Evolutionary conservation across 2,113 vertebrate species (phyloP).

Genomic region (Cavia aperea): DNA sequence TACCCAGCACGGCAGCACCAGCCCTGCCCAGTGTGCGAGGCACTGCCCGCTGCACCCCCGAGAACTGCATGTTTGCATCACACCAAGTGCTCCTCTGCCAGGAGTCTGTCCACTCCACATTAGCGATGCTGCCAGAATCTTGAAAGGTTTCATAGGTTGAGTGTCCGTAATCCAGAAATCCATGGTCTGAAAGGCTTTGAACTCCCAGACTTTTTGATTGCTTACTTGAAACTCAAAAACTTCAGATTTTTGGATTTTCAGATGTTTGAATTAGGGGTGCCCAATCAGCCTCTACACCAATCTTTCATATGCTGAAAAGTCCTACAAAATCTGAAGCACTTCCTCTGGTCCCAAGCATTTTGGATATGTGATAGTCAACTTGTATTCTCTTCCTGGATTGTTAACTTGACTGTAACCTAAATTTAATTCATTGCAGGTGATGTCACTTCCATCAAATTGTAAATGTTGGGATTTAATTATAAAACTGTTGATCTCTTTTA

Average conservation of each 20-base stretch:
- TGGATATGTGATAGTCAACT: no score
- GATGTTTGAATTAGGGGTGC: background rate
- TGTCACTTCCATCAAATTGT: background rate
- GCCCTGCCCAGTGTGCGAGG: rapidly evolving
- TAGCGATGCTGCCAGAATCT: background rate
- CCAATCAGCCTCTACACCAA: no score
- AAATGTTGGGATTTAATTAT: background rate
- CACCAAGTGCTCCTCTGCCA: background rate
- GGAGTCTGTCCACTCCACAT: no score
- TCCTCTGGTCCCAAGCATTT: background rate
- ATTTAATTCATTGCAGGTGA: background rate
- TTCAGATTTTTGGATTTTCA: background rate
- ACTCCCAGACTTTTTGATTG: background rate
- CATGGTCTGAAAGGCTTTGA: background rate
- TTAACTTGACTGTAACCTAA: background rate
- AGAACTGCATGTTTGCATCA: background rate
- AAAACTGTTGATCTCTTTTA: background rate
- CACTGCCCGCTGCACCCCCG: no score
- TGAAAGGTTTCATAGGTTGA: background rate
- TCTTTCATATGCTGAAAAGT: background rate
- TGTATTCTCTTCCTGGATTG: background rate
- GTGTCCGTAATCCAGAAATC: background rate
- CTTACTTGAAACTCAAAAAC: background rate
- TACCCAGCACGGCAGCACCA: background rate
- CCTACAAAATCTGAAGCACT: background rate